Percentiles rank a stretch among this genome's conserved stretches.
phyloP scores from a whole-genome alignment of 1,140 invertebrate species.

The Papilio aristodemus region DNA sequence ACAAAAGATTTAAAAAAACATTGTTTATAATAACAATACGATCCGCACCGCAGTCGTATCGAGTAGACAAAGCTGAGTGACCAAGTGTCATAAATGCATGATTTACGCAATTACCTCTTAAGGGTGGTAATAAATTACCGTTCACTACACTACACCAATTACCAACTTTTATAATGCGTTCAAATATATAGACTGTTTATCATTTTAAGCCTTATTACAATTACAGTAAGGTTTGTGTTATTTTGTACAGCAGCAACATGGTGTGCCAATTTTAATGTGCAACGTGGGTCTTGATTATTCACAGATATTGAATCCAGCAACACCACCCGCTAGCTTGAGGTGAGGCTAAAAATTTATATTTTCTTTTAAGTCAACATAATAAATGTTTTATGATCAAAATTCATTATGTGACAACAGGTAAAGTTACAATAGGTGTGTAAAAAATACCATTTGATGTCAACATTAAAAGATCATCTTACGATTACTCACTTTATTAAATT shows the following conservation, averaged over 20 bases:
- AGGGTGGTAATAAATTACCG: slow-evolving; percentile 77
- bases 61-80: slow-evolving; percentile 67
- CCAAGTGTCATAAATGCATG: slow-evolving; percentile 77
- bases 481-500: too few relatives aligned
- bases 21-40: slow-evolving; percentile 60
- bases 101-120: slow-evolving; percentile 78
- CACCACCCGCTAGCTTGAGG: slow-evolving; percentile 74
- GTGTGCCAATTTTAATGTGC: slow-evolving; percentile 42
- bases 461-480: background rate
- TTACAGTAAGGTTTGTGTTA: slow-evolving; percentile 13
- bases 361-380: slow-evolving; percentile 49
- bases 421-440: slow-evolving; percentile 5
- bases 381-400: slow-evolving; percentile 51
- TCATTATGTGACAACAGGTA: slow-evolving; percentile 40
- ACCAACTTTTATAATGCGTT: slow-evolving; percentile 44
- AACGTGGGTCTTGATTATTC: slow-evolving; percentile 66
- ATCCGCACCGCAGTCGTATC: slow-evolving; percentile 54
- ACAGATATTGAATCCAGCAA: slow-evolving; percentile 69
- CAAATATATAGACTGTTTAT: slow-evolving; percentile 28
- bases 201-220: slow-evolving; percentile 45
- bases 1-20: slow-evolving; percentile 38
- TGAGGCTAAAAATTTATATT: slow-evolving; percentile 60
- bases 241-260: background rate
- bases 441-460: background rate
- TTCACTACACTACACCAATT: slow-evolving; percentile 64